Evolutionary conservation across 2,797 vertebrate species (phyloP).

Genomic region (Taeniopygia guttata): DNA sequence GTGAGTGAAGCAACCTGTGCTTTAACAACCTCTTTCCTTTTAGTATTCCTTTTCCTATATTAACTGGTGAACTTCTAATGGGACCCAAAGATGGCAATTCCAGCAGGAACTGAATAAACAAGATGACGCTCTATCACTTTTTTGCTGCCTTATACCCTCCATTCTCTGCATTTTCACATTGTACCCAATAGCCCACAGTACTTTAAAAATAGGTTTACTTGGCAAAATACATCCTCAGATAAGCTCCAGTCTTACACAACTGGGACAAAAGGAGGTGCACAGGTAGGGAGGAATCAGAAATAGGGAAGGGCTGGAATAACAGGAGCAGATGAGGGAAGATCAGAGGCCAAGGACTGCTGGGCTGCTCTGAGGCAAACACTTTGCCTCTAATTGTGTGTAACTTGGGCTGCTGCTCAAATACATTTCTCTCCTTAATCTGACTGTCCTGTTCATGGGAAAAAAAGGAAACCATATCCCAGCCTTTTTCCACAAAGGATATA

Average conservation of each 20-base stretch:
- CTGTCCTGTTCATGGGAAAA: background rate
- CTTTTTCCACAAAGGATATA: background rate
- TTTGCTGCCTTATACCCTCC: background rate
- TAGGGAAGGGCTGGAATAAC: background rate
- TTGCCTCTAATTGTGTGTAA: background rate
- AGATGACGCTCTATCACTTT: background rate
- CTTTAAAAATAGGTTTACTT: conserved; percentile 12
- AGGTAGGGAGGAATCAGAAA: background rate
- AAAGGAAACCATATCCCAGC: background rate
- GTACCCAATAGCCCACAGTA: background rate
- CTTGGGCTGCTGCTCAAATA: background rate
- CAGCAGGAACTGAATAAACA: background rate
- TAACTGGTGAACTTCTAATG: background rate
- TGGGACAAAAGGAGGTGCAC: background rate
- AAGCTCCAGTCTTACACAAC: background rate
- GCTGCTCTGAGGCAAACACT: background rate
- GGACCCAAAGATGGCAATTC: background rate
- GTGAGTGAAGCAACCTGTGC: background rate
- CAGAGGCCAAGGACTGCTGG: background rate
- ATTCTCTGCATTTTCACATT: background rate
- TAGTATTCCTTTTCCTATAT: background rate
- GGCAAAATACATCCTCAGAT: background rate
- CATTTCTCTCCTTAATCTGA: background rate
- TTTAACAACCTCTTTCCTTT: conserved; percentile 3
- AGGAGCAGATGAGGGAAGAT: background rate